Evolutionary conservation across 2,888 invertebrate species (phyloP).

Genomic region (Cosmorhoe ocellata): DNA sequence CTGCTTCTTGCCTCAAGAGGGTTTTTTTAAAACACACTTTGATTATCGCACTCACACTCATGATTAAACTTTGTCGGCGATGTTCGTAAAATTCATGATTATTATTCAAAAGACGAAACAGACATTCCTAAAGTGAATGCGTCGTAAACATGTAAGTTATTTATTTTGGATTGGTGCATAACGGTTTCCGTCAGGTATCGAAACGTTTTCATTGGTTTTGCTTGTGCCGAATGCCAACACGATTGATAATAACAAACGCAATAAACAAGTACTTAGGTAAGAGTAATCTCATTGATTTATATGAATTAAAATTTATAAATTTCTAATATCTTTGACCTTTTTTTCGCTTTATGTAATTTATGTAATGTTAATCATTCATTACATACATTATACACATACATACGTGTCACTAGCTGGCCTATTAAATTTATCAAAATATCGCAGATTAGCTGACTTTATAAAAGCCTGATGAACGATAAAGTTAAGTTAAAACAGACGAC

Average conservation of each 20-base stretch:
- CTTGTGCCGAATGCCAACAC: constrained; percentile 45
- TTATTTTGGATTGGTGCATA: constrained; percentile 65
- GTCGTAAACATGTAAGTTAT: constrained; percentile 59
- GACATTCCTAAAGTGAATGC: constrained; percentile 49
- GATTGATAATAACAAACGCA: constrained; percentile 26
- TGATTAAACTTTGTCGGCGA: constrained; percentile 8
- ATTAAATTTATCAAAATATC: too few relatives aligned
- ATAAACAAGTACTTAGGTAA: constrained; percentile 22
- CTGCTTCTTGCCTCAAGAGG: neutral
- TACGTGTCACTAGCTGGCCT: too few relatives aligned
- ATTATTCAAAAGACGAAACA: constrained; percentile 57
- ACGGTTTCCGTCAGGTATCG: constrained; percentile 56
- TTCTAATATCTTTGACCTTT: too few relatives aligned
- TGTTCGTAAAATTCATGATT: constrained; percentile 45
- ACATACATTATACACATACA: too few relatives aligned
- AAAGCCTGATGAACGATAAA: constrained; percentile 35
- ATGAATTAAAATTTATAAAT: neutral
- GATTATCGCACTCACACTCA: neutral
- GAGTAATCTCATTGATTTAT: neutral
- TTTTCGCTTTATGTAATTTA: too few relatives aligned
- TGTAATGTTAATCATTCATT: too few relatives aligned
- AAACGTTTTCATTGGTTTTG: constrained; percentile 54
- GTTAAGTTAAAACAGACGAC: constrained; percentile 46
- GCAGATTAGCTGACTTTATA: constrained; percentile 19
- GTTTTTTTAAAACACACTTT: neutral